A percentile compares a stretch with the other conserved stretches of the same genome.
Evolutionary conservation across 2,113 vertebrate genomes (phyloP).

Genomic region (Archilochus colubris): DNA sequence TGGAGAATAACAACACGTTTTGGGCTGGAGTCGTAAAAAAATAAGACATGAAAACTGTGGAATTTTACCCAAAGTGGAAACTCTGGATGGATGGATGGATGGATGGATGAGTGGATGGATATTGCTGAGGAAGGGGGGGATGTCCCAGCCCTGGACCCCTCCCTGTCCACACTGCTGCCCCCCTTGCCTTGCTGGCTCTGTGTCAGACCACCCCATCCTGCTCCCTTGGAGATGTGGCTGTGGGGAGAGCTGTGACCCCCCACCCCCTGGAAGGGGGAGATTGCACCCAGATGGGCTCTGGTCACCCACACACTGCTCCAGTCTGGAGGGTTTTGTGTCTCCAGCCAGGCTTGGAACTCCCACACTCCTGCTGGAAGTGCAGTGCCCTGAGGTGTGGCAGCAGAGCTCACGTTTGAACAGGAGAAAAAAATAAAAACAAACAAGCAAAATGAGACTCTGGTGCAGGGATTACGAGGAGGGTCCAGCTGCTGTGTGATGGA

Average conservation of each 20-base stretch:
- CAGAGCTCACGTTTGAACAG: not conserved
- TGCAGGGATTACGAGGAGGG: not conserved
- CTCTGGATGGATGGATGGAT: not conserved
- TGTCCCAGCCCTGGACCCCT: not conserved
- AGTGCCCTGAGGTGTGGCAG: not conserved
- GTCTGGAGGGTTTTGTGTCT: not conserved
- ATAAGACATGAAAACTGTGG: not conserved
- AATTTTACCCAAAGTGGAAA: conserved; percentile 25
- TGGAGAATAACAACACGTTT: not conserved
- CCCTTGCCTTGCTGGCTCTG: not conserved
- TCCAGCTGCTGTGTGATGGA: not conserved
- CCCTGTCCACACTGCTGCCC: not conserved
- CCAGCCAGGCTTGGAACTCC: not conserved
- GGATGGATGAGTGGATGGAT: not conserved
- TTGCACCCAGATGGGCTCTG: not conserved
- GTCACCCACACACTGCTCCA: not conserved
- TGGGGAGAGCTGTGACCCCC: not conserved
- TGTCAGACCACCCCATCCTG: not conserved
- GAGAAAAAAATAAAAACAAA: not conserved
- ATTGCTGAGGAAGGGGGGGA: not conserved
- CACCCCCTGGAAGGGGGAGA: not conserved
- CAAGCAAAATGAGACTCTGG: not conserved
- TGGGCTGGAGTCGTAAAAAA: conserved; percentile 21
- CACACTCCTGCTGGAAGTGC: not conserved
- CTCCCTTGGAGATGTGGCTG: not conserved